Evolutionary conservation across 2,797 vertebrate species (phyloP).

Genomic region (Manis pentadactyla): DNA sequence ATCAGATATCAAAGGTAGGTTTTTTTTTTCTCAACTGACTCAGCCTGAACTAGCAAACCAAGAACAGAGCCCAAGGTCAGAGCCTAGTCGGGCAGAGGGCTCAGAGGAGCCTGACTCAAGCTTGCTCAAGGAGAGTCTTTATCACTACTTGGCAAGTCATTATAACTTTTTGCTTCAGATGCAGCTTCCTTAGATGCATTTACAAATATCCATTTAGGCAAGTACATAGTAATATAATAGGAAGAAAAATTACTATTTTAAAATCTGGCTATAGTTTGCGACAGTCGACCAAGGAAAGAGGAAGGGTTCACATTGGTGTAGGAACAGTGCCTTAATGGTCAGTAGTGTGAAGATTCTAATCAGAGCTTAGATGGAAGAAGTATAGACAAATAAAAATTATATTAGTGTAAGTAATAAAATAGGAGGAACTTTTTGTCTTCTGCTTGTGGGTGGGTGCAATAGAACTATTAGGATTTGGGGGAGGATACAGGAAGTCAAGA

Average conservation of each 20-base stretch:
- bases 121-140: not conserved
- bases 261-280: not conserved
- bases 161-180: not conserved
- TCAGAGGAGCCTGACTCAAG: not conserved
- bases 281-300: not conserved
- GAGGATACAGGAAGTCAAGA: not conserved
- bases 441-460: not conserved
- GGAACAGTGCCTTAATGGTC: not conserved
- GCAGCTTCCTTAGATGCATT: not conserved
- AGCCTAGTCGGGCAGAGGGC: not conserved
- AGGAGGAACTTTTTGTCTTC: not conserved
- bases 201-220: not conserved
- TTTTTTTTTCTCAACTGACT: not conserved
- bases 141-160: not conserved
- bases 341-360: not conserved
- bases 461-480: not conserved
- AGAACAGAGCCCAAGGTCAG: not conserved
- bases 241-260: not conserved
- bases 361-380: not conserved
- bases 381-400: not conserved
- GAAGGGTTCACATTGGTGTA: not conserved
- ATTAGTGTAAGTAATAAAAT: not conserved
- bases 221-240: not conserved
- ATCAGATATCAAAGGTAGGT: not conserved
- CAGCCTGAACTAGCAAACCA: not conserved